phyloP scores from a whole-genome alignment of 2,888 invertebrate species.

The Halocaridina rubra region DNA sequence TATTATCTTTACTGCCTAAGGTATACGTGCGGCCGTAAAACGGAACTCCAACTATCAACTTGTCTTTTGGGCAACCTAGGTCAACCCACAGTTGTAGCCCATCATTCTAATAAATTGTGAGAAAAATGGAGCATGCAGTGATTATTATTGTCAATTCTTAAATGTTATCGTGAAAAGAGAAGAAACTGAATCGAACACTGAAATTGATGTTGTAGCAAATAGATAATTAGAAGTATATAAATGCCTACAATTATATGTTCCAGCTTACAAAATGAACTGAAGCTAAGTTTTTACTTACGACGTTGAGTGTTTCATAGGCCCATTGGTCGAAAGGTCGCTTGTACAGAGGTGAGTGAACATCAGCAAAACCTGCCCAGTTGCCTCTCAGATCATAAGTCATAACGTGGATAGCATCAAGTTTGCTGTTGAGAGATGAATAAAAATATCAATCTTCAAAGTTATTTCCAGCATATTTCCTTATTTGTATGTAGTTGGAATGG shows the following conservation, averaged over 20 bases:
- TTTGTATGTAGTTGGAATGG: no score
- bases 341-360: slow-evolving; percentile 72
- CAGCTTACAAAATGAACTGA: no score
- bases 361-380: slow-evolving; percentile 68
- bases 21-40: slow-evolving; percentile 89
- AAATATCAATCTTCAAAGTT: neutral
- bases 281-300: slow-evolving; percentile 64
- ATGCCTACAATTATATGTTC: no score
- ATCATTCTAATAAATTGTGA: no score
- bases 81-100: slow-evolving; percentile 89
- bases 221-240: no score
- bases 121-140: no score
- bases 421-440: slow-evolving; percentile 5
- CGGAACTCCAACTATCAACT: slow-evolving; percentile 87
- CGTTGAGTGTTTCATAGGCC: slow-evolving; percentile 64
- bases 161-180: no score
- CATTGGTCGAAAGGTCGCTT: slow-evolving; percentile 70
- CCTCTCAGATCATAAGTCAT: slow-evolving; percentile 77
- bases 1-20: slow-evolving; percentile 73
- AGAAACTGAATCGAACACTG: no score
- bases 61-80: slow-evolving; percentile 84
- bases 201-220: no score
- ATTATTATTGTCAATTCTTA: no score
- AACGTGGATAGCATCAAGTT: slow-evolving; percentile 76
- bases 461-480: neutral